Conservation (phyloP, 2,113 vertebrate genomes). For the Urocitellus parryii region DNA sequence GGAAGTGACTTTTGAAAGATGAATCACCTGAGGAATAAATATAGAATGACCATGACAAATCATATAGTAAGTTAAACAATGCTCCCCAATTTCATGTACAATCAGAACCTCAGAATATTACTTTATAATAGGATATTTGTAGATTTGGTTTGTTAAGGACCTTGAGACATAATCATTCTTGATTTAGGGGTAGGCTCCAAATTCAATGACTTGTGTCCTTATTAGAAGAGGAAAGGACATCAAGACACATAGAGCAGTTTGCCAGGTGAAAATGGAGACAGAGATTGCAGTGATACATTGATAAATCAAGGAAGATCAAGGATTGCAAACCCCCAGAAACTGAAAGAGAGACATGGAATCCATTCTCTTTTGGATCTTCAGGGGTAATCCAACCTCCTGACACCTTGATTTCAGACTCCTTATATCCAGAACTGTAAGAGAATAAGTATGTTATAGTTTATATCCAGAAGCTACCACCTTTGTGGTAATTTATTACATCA, state of each 20-base stretch:
- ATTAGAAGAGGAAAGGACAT: background rate
- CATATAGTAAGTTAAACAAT: background rate
- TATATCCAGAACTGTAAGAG: background rate
- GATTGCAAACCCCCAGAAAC: background rate
- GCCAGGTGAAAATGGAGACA: background rate
- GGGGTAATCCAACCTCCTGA: background rate
- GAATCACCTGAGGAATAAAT: background rate
- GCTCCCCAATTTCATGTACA: background rate
- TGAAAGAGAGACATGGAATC: background rate
- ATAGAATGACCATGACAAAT: background rate
- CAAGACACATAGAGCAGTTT: background rate
- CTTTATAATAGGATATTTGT: background rate
- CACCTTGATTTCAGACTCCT: background rate
- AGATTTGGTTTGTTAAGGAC: background rate
- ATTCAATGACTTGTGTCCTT: background rate
- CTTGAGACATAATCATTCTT: background rate
- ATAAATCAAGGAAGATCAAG: background rate
- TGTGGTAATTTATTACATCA: background rate
- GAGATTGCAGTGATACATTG: background rate
- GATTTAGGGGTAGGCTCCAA: background rate
- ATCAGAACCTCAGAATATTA: background rate
- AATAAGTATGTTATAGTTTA: background rate
- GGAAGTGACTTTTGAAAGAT: conserved; percentile 15
- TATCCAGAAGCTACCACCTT: background rate
- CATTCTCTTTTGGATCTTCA: background rate